Evolutionary conservation across 2,888 invertebrate genomes (phyloP), one percentile per base, ranked within the genome.

Genomic region (Homarus gammarus): DNA sequence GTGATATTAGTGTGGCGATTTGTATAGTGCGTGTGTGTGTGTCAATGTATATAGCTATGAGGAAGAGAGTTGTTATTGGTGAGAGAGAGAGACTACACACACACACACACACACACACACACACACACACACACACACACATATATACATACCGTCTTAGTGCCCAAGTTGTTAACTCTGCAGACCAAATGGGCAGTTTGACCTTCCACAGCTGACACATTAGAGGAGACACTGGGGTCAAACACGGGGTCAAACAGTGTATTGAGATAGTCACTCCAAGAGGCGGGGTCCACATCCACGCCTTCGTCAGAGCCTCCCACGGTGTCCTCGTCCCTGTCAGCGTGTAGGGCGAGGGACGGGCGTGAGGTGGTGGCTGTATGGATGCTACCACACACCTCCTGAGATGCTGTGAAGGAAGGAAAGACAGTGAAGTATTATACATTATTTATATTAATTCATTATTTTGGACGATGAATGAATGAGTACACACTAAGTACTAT

Each of bases 141-240:
- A 61, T 22, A 56, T 56, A 56, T 22, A 56, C 18, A 56, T 56
- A 91, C 91, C 77, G 91, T 91, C 72, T 91, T 91, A 5, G 91
- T 91, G 33, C 91, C 91, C 22, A 91, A 86, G 64, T 91, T 91
- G 83, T 91, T 91, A 70, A 91, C 91, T 31, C 91, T 51, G 79
- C 91, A 91, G 40, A 85, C 86, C 44, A 91, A 85, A 68, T 91
- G 89, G 10, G 81, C 89, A 3, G 91, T 89, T 38, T 89, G 89
- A n/a, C 91, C 91, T 44, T 68, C 89, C 51, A 91, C 91, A 0
- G 89, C 89, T 15, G 91, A 86, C 31, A 91, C 85, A 36, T 91
- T 91, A 6, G 89, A 77, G 18, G 73, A 44, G 31, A 89, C 89
- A 31, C 44, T 44, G 38, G 89, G 85, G 83, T 91, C 91, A 72